Evolutionary conservation across 1,140 invertebrate genomes (phyloP), one percentile per base, ranked within the genome.

Genomic region (Nephotettix cincticeps): DNA sequence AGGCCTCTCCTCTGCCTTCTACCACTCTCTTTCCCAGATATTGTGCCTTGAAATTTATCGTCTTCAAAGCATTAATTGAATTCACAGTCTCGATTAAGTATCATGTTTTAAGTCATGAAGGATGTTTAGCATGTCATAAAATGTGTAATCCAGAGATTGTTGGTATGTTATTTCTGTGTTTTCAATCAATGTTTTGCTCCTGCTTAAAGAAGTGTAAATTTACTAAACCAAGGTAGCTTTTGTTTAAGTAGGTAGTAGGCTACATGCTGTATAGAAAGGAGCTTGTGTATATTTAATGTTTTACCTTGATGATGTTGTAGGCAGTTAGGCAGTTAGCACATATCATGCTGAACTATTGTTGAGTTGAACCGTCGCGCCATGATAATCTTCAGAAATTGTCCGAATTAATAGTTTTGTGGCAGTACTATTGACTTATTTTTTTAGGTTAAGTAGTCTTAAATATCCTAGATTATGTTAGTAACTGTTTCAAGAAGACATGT

Each of bases 21-120:
- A 43, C 64, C 64, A 67, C 32, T 40, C 19, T 43, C 45, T 25
- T 67, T 67, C 27, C 64, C 64, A 67, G 21, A 65, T 45, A 67
- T 43, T 67, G 64, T 67, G 64, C 64, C 64, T 67, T 67, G 64
- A 27, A 67, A 65, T 27, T 67, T 67, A 29, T 65, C 63, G 25
- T 65, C 61, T 32, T 1, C 1, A 13, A 67, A 67, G 25, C 64
- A 43, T 27, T 67, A 45, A 67, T 67, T 43, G 36, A 67, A 43
- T 45, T 17, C 36, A 67, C 64, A 40, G 36, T n/a, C 9, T 14
- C 14, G 56, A 65, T 9, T 9, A n/a, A n/a, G 1, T 6, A 23
- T 13, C 9, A 4, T 36, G 23, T 36, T 32, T 32, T 19, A 13
- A n/a, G n/a, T 36, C 11, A 32, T 36, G 23, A 63, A 9, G 21